These are phyloP conservation scores for Ctenochaetus hawaiiensis DNA, from an alignment of 2,797 vertebrate genomes.

Conservation along the genomic window DNA sequence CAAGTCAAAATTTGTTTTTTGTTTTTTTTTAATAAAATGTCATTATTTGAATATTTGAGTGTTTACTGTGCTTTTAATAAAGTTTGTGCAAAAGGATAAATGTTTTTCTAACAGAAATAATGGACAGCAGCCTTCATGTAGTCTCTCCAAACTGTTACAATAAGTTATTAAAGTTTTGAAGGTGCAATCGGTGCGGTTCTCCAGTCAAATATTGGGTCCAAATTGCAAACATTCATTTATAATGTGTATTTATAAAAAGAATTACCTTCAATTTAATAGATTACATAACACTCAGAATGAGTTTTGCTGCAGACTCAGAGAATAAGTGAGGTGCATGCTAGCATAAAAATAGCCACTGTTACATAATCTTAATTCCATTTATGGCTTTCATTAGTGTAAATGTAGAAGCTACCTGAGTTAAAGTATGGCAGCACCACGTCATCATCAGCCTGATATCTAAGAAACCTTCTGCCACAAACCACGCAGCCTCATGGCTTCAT, in stretches of 20 bases:
- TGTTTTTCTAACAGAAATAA: background rate
- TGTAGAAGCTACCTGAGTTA: slow-evolving; percentile 34
- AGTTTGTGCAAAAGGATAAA: background rate
- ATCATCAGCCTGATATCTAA: slow-evolving; percentile 8
- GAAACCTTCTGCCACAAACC: slow-evolving; percentile 8
- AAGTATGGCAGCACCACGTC: background rate
- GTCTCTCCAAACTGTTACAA: background rate
- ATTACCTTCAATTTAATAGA: background rate
- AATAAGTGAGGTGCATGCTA: slow-evolving; percentile 1
- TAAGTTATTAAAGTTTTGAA: background rate
- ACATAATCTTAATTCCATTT: slow-evolving; percentile 20
- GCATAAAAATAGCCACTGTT: slow-evolving; percentile 48
- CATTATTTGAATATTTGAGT: slow-evolving; percentile 20
- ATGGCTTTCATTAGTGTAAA: slow-evolving; percentile 49
- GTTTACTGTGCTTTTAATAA: background rate
- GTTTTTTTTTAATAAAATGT: slow-evolving; percentile 63
- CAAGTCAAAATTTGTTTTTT: slow-evolving; percentile 23
- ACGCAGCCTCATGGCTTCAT: background rate
- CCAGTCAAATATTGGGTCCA: background rate
- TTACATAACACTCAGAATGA: slow-evolving; percentile 27
- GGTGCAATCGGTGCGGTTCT: background rate
- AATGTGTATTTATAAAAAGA: too few species aligned
- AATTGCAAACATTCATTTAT: too few species aligned
- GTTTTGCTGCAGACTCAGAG: background rate
- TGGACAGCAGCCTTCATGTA: background rate